Evolutionary conservation across 2,888 invertebrate genomes (phyloP).

Genomic region (Mesopsocus fuscifrons): DNA sequence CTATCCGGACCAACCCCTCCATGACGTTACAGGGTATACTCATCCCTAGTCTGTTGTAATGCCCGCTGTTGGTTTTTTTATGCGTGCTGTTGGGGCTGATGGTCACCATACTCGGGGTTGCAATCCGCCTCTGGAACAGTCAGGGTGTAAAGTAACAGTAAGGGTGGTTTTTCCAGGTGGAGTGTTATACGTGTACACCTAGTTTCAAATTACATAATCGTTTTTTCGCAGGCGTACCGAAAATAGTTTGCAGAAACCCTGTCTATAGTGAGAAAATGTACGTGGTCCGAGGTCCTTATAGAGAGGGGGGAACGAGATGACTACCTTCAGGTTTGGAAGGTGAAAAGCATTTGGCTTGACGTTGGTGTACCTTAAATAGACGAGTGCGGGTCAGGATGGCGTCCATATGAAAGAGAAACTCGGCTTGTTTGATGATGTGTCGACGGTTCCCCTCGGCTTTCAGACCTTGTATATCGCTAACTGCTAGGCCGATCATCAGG

Average conservation of each 20-base stretch:
- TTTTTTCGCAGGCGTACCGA: no score
- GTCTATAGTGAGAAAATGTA: no score
- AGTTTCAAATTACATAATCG: no score
- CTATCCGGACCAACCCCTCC: neutral
- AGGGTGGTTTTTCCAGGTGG: no score
- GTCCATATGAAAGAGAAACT: constrained; percentile 24
- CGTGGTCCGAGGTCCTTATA: no score
- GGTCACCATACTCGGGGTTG: neutral
- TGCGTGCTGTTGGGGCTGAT: neutral
- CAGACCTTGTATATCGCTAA: constrained; percentile 28
- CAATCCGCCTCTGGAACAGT: no score
- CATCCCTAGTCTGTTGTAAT: neutral
- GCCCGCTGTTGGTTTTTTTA: neutral
- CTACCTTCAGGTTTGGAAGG: no score
- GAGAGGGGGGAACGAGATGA: no score
- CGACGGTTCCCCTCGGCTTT: constrained; percentile 22
- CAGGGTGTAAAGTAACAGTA: no score
- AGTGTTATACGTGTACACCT: no score
- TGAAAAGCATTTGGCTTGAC: no score
- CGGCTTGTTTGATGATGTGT: constrained; percentile 24
- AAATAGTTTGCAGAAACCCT: no score
- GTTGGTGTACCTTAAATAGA: neutral
- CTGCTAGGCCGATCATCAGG: constrained; percentile 33
- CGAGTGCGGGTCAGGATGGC: neutral
- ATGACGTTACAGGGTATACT: neutral